Conservation (phyloP, 1,140 invertebrate species). For the Oscheius sp. region DNA sequence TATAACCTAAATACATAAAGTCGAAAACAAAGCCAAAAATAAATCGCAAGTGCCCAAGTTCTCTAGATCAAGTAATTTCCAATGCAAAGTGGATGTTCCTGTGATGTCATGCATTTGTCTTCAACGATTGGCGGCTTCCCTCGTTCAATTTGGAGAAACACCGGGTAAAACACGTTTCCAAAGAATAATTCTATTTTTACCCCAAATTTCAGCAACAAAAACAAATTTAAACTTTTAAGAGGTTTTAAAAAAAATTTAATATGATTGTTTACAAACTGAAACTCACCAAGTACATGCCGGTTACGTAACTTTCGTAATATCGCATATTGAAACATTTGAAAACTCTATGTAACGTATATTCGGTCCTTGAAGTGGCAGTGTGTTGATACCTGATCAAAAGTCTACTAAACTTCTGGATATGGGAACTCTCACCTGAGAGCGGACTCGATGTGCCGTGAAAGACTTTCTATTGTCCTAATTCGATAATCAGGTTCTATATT, state of each 20-base stretch:
- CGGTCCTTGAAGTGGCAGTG: constrained; percentile 59
- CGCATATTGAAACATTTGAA: constrained; percentile 61
- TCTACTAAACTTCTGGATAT: not conserved
- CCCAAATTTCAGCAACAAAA: too few species aligned
- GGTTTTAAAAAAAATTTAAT: constrained; percentile 16
- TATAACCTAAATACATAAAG: too few species aligned
- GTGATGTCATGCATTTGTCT: too few species aligned
- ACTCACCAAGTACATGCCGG: constrained; percentile 58
- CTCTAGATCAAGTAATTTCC: too few species aligned
- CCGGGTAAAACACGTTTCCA: too few species aligned
- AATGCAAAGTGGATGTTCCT: too few species aligned
- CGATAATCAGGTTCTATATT: constrained; percentile 61
- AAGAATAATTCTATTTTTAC: too few species aligned
- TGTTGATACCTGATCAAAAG: constrained; percentile 57
- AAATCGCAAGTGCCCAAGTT: too few species aligned
- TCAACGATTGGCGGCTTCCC: too few species aligned
- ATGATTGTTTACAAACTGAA: not conserved
- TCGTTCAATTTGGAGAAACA: too few species aligned
- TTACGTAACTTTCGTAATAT: constrained; percentile 60
- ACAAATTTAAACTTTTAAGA: too few species aligned
- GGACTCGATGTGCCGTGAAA: constrained; percentile 59
- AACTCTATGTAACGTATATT: constrained; percentile 60
- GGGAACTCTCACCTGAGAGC: constrained; percentile 45
- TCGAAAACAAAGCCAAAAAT: too few species aligned
- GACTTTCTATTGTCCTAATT: constrained; percentile 58